phyloP scores from a whole-genome alignment of 1,140 invertebrate genomes.

The Penaeus indicus region DNA sequence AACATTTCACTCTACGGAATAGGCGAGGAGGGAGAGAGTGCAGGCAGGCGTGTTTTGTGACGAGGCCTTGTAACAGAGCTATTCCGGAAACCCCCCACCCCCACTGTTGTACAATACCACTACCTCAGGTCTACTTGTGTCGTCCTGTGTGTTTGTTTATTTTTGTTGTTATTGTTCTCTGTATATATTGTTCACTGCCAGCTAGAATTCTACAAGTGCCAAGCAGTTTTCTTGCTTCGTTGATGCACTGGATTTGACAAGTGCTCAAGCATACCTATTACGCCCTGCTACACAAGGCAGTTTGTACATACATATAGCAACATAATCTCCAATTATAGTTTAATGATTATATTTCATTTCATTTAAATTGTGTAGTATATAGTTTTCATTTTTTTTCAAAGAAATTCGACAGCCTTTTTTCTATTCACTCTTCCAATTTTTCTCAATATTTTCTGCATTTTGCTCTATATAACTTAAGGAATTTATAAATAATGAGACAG shows the following conservation, averaged over 20 bases:
- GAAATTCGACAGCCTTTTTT: no score
- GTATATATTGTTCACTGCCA: constrained; percentile 55
- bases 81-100: neutral
- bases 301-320: neutral
- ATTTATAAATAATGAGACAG: no score
- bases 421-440: no score
- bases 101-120: constrained; percentile 58
- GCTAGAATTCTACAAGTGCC: constrained; percentile 57
- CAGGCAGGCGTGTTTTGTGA: no score
- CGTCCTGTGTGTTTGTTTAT: constrained; percentile 31
- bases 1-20: no score
- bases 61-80: no score
- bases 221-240: constrained; percentile 39
- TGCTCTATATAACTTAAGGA: no score
- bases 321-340: neutral
- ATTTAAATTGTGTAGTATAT: no score
- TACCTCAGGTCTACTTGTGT: constrained; percentile 50
- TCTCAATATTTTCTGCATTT: no score
- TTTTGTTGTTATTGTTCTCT: constrained; percentile 35
- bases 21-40: no score
- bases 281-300: neutral
- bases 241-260: constrained; percentile 37
- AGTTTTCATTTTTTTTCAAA: no score
- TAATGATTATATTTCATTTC: neutral
- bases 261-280: constrained; percentile 34